Percentiles rank a stretch among this genome's conserved stretches.
These are phyloP conservation scores for Hippocampus guttulatus DNA, from an alignment of 2,113 vertebrate genomes.

Conservation along the genomic window DNA sequence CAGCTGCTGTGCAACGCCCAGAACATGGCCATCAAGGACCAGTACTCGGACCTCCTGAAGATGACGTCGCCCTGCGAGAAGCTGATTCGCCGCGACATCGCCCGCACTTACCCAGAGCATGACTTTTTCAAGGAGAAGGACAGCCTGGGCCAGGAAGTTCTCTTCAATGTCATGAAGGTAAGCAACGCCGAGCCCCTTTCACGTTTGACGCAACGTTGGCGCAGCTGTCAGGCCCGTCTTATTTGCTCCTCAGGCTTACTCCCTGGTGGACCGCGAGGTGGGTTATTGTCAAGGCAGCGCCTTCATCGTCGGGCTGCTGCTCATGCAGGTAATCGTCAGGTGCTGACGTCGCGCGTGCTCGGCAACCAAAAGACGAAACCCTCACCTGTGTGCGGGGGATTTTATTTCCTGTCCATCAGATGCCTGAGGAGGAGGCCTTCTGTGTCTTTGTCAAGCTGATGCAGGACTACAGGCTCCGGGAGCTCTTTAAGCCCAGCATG, in stretches of 20 bases:
- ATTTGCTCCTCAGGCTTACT: slow-evolving; percentile 84
- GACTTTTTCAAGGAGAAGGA: slow-evolving; percentile 99
- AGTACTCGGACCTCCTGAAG: slow-evolving; percentile 96
- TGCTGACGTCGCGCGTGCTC: background rate
- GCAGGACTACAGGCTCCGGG: slow-evolving; percentile 96
- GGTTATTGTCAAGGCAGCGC: slow-evolving; percentile 98
- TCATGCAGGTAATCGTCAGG: slow-evolving; percentile 88
- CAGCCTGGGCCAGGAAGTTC: slow-evolving; percentile 94
- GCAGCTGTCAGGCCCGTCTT: background rate
- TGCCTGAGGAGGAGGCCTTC: slow-evolving; percentile 99
- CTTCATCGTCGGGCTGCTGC: slow-evolving; percentile 95
- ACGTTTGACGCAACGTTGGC: background rate
- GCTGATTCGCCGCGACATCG: slow-evolving; percentile 94
- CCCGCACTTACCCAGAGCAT: slow-evolving; percentile 95
- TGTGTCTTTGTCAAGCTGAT: slow-evolving; percentile 99
- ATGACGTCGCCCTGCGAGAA: slow-evolving; percentile 98
- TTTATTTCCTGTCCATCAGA: slow-evolving; percentile 64
- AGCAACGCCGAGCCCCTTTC: background rate
- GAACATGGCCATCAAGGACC: slow-evolving; percentile 95
- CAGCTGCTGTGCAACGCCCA: slow-evolving; percentile 93
- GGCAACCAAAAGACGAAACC: background rate
- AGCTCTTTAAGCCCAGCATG: slow-evolving; percentile 99
- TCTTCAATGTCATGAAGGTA: slow-evolving; percentile 99
- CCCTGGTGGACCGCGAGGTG: slow-evolving; percentile 96
- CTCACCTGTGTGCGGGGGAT: background rate